Evolutionary conservation across 2,113 vertebrate genomes (phyloP).

Genomic region (Barbus barbus): DNA sequence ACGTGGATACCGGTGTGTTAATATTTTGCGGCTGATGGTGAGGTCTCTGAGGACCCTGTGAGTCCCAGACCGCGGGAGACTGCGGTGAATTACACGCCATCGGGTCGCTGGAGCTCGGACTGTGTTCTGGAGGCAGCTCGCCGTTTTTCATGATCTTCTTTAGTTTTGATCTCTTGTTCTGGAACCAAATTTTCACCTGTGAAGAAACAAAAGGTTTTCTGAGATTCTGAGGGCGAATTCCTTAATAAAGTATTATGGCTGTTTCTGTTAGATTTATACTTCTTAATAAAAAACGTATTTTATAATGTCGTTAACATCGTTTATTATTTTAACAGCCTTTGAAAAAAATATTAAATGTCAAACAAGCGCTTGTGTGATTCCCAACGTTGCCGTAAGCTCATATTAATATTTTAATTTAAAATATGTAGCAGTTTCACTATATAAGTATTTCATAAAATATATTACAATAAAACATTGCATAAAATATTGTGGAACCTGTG

Average conservation of each 20-base stretch:
- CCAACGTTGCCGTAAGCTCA: neutral
- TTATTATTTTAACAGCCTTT: neutral
- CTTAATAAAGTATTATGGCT: neutral
- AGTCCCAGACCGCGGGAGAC: conserved; percentile 98
- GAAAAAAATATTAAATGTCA: neutral
- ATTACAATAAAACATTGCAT: neutral
- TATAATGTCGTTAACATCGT: neutral
- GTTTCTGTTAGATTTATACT: neutral
- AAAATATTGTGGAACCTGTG: conserved; percentile 80
- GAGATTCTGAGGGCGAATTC: neutral
- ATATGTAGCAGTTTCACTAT: neutral
- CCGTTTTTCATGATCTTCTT: conserved; percentile 99
- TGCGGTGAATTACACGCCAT: conserved; percentile 99
- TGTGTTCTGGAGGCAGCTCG: conserved; percentile 96
- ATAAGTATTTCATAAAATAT: neutral
- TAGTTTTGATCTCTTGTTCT: conserved; percentile 98
- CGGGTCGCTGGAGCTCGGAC: conserved; percentile 97
- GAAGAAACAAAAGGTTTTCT: conserved; percentile 1
- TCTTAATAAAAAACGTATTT: neutral
- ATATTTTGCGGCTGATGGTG: conserved; percentile 86
- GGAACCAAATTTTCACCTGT: conserved; percentile 99
- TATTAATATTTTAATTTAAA: neutral
- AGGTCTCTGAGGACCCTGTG: conserved; percentile 85
- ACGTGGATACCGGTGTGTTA: conserved; percentile 87
- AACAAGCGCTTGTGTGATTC: neutral